A percentile compares a stretch with the other conserved stretches of the same genome.
phyloP scores from a whole-genome alignment of 2,797 vertebrate genomes.

The Sciaenops ocellatus region DNA sequence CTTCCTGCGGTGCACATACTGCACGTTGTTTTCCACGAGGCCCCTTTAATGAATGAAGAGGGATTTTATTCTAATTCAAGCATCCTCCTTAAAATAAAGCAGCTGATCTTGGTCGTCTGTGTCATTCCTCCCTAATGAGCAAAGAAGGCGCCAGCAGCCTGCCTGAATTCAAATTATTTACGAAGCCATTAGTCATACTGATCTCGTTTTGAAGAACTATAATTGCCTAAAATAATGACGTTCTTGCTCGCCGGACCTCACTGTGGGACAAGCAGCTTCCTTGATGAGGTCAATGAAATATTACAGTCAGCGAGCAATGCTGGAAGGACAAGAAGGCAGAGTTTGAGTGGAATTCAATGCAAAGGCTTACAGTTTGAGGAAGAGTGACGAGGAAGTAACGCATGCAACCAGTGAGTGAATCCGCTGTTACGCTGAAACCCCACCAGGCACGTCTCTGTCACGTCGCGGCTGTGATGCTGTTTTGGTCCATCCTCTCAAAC shows the following conservation, averaged over 20 bases:
- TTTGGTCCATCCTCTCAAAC: too few relatives aligned
- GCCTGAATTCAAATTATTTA: conserved; percentile 38
- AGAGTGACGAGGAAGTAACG: conserved; percentile 24
- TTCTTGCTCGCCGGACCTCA: conserved; percentile 15
- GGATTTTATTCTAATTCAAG: conserved; percentile 6
- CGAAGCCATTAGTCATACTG: conserved; percentile 31
- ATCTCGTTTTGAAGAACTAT: conserved; percentile 28
- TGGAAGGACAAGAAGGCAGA: conserved; percentile 11
- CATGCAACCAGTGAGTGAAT: conserved; percentile 10
- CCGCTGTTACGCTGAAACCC: too few relatives aligned
- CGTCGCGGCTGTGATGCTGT: too few relatives aligned
- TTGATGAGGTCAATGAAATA: conserved; percentile 35
- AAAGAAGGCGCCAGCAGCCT: conserved; percentile 27
- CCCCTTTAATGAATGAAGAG: background rate
- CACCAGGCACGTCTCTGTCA: too few relatives aligned
- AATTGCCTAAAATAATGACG: conserved; percentile 47
- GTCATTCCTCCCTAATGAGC: conserved; percentile 40
- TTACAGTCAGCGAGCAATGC: conserved; percentile 20
- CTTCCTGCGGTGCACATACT: background rate
- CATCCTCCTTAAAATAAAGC: conserved; percentile 22
- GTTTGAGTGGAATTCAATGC: conserved; percentile 42
- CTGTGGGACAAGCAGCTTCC: conserved; percentile 10
- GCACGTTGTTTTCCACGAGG: background rate
- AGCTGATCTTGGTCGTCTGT: conserved; percentile 15
- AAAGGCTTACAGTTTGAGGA: conserved; percentile 1